phyloP scores from a whole-genome alignment of 2,888 invertebrate genomes.

The Stenurella melanura region DNA sequence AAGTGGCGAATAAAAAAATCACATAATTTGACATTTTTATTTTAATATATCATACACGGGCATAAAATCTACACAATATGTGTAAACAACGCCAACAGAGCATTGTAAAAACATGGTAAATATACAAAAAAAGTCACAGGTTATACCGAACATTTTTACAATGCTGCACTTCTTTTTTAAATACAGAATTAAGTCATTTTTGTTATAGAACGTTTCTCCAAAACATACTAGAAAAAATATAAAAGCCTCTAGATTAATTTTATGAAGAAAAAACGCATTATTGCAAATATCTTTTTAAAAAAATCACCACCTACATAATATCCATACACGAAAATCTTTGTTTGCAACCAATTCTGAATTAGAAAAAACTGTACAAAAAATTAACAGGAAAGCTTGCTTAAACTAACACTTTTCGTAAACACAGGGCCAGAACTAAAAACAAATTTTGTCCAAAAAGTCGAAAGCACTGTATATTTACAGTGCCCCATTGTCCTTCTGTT shows the following conservation, averaged over 20 bases:
- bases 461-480: neutral
- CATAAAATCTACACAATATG: constrained; percentile 66
- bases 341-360: constrained; percentile 42
- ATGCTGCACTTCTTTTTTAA: constrained; percentile 56
- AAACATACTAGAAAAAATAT: constrained; percentile 56
- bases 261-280: constrained; percentile 32
- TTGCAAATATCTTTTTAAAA: constrained; percentile 32
- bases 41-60: constrained; percentile 64
- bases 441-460: too few species aligned
- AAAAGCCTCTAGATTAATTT: constrained; percentile 35
- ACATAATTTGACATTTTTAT: constrained; percentile 60
- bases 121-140: constrained; percentile 58
- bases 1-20: constrained; percentile 4
- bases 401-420: neutral
- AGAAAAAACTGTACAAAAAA: neutral
- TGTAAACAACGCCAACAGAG: constrained; percentile 65
- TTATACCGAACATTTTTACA: constrained; percentile 63
- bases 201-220: constrained; percentile 54
- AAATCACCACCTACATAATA: constrained; percentile 31
- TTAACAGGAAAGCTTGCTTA: neutral
- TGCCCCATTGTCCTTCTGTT: neutral
- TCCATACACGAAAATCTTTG: constrained; percentile 12
- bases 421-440: too few species aligned
- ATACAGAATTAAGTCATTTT: constrained; percentile 47
- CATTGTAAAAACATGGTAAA: constrained; percentile 67